phyloP scores from a whole-genome alignment of 2,113 vertebrate genomes.

The Plestiodon gilberti region DNA sequence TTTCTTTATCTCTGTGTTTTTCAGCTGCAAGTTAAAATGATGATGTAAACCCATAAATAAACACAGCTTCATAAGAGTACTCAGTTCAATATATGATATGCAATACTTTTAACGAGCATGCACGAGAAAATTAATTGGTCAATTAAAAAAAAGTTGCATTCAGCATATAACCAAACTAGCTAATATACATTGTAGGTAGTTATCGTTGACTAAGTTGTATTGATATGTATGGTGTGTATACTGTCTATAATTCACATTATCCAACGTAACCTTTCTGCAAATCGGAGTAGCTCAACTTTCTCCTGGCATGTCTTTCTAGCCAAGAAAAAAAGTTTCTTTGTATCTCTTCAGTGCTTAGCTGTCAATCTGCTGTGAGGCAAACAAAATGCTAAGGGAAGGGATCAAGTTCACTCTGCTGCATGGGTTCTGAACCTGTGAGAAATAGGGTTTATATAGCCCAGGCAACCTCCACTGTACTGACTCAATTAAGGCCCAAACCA shows the following conservation, averaged over 20 bases:
- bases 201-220: constrained; percentile 20
- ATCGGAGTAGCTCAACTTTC: neutral
- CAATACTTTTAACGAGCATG: neutral
- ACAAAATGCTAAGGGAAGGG: neutral
- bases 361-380: neutral
- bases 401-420: neutral
- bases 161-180: constrained; percentile 13
- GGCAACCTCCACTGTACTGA: too few species aligned
- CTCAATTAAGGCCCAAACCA: neutral
- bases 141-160: constrained; percentile 9
- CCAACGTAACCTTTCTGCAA: neutral
- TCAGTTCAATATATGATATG: constrained; percentile 10
- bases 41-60: constrained; percentile 9
- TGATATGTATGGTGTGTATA: constrained; percentile 39
- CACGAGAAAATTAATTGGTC: constrained; percentile 17
- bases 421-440: neutral
- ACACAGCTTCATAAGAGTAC: constrained; percentile 13
- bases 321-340: neutral
- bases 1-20: constrained; percentile 16
- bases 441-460: neutral
- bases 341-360: neutral
- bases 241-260: neutral
- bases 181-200: too few species aligned
- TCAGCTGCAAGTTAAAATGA: neutral
- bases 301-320: too few species aligned